Conservation (phyloP, 2,797 vertebrate genomes). For the Manis crassicaudata region DNA sequence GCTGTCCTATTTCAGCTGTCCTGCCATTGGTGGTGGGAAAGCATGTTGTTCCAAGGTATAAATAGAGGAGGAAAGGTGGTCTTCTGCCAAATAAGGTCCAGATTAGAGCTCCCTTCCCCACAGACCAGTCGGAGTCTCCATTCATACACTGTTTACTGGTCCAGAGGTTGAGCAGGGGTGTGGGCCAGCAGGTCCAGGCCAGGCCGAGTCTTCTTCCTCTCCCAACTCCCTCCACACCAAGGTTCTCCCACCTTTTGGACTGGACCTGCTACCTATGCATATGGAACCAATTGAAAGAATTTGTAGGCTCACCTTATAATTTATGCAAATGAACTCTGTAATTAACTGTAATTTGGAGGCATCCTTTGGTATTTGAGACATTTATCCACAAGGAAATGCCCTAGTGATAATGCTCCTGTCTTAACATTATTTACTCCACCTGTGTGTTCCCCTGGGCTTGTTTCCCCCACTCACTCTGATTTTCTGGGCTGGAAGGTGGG, state of each 20-base stretch:
- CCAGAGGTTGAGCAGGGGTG: neutral
- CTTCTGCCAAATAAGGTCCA: neutral
- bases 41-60: neutral
- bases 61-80: neutral
- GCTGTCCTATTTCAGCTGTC: neutral
- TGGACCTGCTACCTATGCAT: slow-evolving; percentile 87
- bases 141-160: neutral
- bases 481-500: slow-evolving; percentile 70
- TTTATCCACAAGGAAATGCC: slow-evolving; percentile 89
- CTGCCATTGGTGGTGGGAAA: neutral
- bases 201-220: neutral
- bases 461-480: slow-evolving; percentile 43
- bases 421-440: slow-evolving; percentile 88
- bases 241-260: slow-evolving; percentile 79
- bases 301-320: slow-evolving; percentile 87
- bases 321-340: slow-evolving; percentile 90
- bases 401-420: slow-evolving; percentile 85
- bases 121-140: neutral
- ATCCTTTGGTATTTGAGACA: slow-evolving; percentile 88
- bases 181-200: neutral
- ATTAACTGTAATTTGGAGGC: slow-evolving; percentile 93
- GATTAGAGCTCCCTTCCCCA: neutral
- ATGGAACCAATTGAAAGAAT: slow-evolving; percentile 88
- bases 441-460: slow-evolving; percentile 87
- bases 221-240: slow-evolving; percentile 24